Percentiles rank a stretch among this genome's conserved stretches.
Conservation (phyloP, 2,797 vertebrate genomes). For the Manis pentadactyla region DNA sequence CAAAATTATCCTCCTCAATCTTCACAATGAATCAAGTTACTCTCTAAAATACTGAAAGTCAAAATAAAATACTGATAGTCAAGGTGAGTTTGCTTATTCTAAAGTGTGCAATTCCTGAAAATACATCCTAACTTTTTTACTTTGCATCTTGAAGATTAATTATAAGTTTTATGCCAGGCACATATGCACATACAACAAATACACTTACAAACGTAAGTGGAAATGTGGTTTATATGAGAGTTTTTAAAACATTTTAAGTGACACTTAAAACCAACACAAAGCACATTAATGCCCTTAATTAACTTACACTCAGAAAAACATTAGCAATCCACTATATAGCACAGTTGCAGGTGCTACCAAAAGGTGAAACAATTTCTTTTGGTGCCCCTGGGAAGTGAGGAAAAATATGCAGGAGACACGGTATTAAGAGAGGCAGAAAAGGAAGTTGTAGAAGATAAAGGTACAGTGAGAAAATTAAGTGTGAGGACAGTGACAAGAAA, state of each 20-base stretch:
- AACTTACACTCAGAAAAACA: constrained; percentile 28
- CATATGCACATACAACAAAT: neutral
- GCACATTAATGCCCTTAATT: neutral
- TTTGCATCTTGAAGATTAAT: neutral
- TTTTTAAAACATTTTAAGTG: constrained; percentile 32
- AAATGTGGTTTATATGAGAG: neutral
- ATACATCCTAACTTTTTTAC: neutral
- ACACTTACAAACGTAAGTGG: neutral
- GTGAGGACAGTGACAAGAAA: neutral
- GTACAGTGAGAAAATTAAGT: neutral
- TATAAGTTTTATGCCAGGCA: constrained; percentile 3
- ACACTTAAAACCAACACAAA: neutral
- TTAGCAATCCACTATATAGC: neutral
- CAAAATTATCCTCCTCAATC: neutral
- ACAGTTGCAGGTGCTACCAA: neutral
- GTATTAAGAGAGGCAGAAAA: neutral
- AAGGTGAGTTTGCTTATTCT: constrained; percentile 24
- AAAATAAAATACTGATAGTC: neutral
- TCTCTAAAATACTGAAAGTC: neutral
- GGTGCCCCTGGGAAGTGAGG: neutral
- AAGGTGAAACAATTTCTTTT: neutral
- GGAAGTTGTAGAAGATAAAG: neutral
- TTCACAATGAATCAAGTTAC: neutral
- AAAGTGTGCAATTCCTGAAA: constrained; percentile 6
- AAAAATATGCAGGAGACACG: neutral